Conservation (phyloP, 1,140 invertebrate species). For the Leptinotarsa lineolata region DNA sequence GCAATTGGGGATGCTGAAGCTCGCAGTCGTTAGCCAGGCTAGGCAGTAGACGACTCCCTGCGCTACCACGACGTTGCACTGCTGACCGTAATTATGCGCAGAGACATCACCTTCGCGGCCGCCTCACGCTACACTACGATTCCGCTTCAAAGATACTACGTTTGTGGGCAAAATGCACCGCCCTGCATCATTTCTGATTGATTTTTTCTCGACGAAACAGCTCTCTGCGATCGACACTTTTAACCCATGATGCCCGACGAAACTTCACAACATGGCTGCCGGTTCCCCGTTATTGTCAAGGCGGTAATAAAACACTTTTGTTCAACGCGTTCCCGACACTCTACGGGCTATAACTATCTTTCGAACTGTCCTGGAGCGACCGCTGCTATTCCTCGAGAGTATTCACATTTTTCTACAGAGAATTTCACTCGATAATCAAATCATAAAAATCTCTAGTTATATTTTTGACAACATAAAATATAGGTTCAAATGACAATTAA, state of each 20-base stretch:
- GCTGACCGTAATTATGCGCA: conserved; percentile 52
- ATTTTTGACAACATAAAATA: conserved; percentile 38
- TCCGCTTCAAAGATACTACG: conserved; percentile 37
- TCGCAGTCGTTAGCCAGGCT: conserved; percentile 46
- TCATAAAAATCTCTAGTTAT: conserved; percentile 23
- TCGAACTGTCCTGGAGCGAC: conserved; percentile 1
- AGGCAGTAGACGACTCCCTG: conserved; percentile 54
- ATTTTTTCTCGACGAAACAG: conserved; percentile 40
- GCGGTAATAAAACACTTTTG: conserved; percentile 47
- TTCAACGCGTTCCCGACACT: conserved; percentile 10
- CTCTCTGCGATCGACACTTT: conserved; percentile 42
- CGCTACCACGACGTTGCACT: conserved; percentile 50
- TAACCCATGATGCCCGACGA: conserved; percentile 57
- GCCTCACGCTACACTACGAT: conserved; percentile 39
- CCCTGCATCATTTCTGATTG: conserved; percentile 26
- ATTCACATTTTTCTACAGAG: conserved; percentile 1
- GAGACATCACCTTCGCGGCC: conserved; percentile 51
- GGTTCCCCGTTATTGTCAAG: conserved; percentile 51
- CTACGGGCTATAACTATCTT: neutral
- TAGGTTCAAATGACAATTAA: conserved; percentile 29
- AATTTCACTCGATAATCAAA: conserved; percentile 10
- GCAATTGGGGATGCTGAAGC: conserved; percentile 51
- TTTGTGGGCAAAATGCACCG: conserved; percentile 34
- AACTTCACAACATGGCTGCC: conserved; percentile 56
- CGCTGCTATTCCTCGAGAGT: neutral